Evolutionary conservation across 2,888 invertebrate species (phyloP), one percentile per base, ranked within the genome.

Genomic region (Strigamia crassipes): DNA sequence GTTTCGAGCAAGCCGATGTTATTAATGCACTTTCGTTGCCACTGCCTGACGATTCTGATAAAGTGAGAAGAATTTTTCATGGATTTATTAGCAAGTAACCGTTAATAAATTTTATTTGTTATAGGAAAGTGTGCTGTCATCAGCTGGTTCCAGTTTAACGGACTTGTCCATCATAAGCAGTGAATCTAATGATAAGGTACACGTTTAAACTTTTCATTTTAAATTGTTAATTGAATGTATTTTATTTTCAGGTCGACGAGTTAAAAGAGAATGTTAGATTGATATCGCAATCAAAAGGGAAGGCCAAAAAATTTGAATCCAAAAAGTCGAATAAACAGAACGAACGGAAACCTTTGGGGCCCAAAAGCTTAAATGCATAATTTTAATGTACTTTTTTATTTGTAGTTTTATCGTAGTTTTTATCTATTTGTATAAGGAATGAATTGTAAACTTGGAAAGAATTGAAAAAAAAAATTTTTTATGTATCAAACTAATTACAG

Each of bases 341-440:
- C 5, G 73, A 73, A 73, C 73, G 73, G 2, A 73, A 73, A 12
- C 73, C 73, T 6, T 73, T 73, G 31, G 13, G 9, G 27, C 10
- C 73, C n/a, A 23, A 73, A 31, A 73, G 27, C n/a, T 31, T 27
- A 73, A 73, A 23, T 13, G 73, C 73, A 73, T 73, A 73, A 73
- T 73, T 73, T 73, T 31, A 31, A 27, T n/a, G 5, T n/a, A 66
- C 21, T 12, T 23, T 23, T 9, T 66, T 73, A 27, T 31, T 31
- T 12, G 27, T 73, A 73, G 27, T 6, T 73, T 73, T 27, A 27
- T 27, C 15, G 73, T 73, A 56, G 21, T 23, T 66, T 15, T 12
- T 66, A 12, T 12, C 3, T 12, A n/a, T 12, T n/a, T 18, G 61
- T 66, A 27, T 27, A 23, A 23, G 6, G 12, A 23, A 66, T 66